A percentile compares a stretch with the other conserved stretches of the same genome.
phyloP scores from a whole-genome alignment of 2,113 vertebrate genomes.

The Triplophysa tibetana region DNA sequence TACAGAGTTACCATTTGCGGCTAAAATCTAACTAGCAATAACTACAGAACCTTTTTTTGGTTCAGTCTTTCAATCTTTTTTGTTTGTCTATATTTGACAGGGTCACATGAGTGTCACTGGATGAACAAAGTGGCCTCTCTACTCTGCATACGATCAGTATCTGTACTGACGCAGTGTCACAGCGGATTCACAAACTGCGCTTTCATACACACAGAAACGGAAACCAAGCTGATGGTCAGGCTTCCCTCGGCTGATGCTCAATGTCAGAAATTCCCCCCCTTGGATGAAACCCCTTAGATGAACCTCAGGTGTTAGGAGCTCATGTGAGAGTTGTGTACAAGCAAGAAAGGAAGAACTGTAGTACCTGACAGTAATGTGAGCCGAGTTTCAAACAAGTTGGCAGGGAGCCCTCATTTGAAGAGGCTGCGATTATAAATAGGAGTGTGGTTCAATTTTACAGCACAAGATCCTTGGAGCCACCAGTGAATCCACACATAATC shows the following conservation, averaged over 20 bases:
- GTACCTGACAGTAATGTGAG: conserved; percentile 69
- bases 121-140: conserved; percentile 52
- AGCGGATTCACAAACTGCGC: conserved; percentile 44
- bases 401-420: conserved; percentile 57
- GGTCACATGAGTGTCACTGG: conserved; percentile 71
- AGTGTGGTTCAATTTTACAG: conserved; percentile 34
- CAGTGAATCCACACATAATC: conserved; percentile 61
- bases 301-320: neutral
- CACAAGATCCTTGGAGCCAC: conserved; percentile 49
- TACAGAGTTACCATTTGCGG: conserved; percentile 12
- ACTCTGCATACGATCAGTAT: conserved; percentile 69
- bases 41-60: conserved; percentile 3
- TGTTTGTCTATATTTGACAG: conserved; percentile 69
- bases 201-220: conserved; percentile 67
- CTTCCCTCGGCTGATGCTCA: conserved; percentile 18
- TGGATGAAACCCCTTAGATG: neutral
- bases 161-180: conserved; percentile 62
- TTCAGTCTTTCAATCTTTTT: conserved; percentile 21
- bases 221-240: conserved; percentile 35
- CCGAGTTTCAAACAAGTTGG: conserved; percentile 54
- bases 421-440: conserved; percentile 72
- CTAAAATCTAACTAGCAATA: conserved; percentile 25
- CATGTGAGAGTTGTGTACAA: neutral
- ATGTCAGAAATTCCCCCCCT: neutral
- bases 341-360: conserved; percentile 53